Evolutionary conservation across 2,113 vertebrate genomes (phyloP).

Genomic region (Semnopithecus entellus): DNA sequence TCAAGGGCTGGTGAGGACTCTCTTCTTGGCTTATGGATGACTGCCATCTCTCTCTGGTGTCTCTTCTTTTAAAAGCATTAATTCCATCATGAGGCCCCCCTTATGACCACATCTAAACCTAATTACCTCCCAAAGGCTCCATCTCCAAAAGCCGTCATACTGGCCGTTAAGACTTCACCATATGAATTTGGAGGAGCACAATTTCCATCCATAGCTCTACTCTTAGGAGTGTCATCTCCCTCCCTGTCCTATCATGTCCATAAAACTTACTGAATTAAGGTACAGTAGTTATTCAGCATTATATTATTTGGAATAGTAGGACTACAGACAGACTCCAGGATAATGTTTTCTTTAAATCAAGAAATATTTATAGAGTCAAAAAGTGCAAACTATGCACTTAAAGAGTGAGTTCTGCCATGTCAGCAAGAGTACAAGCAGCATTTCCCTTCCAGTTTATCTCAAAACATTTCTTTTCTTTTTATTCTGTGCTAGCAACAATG

Average conservation of each 20-base stretch:
- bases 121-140: not conserved
- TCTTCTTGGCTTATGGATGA: not conserved
- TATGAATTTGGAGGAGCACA: not conserved
- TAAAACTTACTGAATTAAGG: not conserved
- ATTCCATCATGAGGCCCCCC: not conserved
- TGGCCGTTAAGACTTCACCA: not conserved
- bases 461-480: not conserved
- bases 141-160: not conserved
- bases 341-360: not conserved
- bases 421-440: not conserved
- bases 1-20: not conserved
- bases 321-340: not conserved
- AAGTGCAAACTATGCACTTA: not conserved
- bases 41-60: not conserved
- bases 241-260: not conserved
- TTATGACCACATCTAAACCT: not conserved
- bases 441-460: not conserved
- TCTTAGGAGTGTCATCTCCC: not conserved
- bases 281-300: not conserved
- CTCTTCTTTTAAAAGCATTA: not conserved
- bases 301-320: not conserved
- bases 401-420: not conserved
- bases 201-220: not conserved
- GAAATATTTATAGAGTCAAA: not conserved
- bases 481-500: not conserved